These are phyloP conservation scores for Caenorhabditis sp. DNA, from an alignment of 2,888 invertebrate genomes.

Conservation along the genomic window DNA sequence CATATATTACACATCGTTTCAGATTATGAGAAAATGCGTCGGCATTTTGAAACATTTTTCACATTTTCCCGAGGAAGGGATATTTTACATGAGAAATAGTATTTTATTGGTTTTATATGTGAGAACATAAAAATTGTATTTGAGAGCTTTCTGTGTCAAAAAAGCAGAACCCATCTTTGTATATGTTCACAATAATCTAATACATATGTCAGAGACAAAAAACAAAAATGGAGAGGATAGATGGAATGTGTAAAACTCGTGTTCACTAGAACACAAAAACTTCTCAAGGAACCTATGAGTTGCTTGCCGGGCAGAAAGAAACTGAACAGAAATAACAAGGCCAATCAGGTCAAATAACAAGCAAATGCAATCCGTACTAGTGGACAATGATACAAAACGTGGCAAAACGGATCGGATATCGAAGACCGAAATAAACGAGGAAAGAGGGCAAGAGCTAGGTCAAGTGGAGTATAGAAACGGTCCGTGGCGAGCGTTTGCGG, in stretches of 20 bases:
- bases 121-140: not conserved
- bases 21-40: conserved; percentile 57
- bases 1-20: conserved; percentile 59
- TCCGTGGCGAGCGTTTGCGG: conserved; percentile 16
- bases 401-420: conserved; percentile 8
- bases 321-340: conserved; percentile 11
- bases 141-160: not conserved
- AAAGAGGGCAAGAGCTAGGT: conserved; percentile 22
- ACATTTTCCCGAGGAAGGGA: not conserved
- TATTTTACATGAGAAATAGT: conserved; percentile 4
- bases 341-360: conserved; percentile 1
- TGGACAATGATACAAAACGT: not conserved
- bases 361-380: not conserved
- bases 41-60: conserved; percentile 48
- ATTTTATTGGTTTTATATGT: not conserved
- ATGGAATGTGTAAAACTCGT: not conserved
- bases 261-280: not conserved
- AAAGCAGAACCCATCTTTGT: not conserved
- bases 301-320: not conserved
- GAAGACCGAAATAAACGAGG: not conserved
- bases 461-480: conserved; percentile 36
- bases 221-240: not conserved
- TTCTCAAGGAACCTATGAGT: not conserved
- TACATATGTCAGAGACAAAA: not conserved
- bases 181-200: conserved; percentile 10